Percentiles rank a stretch among this genome's conserved stretches.
These are phyloP conservation scores for Gymnothorax javanicus DNA, from an alignment of 2,797 vertebrate genomes.

Conservation along the genomic window DNA sequence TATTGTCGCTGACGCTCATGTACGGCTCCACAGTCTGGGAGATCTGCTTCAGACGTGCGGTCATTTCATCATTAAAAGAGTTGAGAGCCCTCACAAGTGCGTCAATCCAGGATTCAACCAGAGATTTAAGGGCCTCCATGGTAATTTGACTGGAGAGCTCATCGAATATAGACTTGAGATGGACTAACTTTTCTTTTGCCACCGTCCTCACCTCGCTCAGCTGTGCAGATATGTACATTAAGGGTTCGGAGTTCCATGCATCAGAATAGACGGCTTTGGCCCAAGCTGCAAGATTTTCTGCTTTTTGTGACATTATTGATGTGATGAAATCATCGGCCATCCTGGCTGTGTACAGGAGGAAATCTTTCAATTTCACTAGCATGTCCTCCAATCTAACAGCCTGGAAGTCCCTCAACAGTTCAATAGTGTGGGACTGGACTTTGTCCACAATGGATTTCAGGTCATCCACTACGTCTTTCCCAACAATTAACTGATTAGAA, in stretches of 20 bases:
- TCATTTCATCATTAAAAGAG: conserved; percentile 69
- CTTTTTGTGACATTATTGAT: conserved; percentile 66
- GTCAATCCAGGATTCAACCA: conserved; percentile 64
- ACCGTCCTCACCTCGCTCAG: conserved; percentile 57
- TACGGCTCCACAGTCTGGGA: conserved; percentile 66
- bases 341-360: conserved; percentile 61
- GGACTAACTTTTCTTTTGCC: conserved; percentile 65
- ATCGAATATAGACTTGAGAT: conserved; percentile 68
- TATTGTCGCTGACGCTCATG: conserved; percentile 73
- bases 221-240: conserved; percentile 59
- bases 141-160: conserved; percentile 65
- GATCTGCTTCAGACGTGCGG: conserved; percentile 66
- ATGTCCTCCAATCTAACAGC: conserved; percentile 66
- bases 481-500: conserved; percentile 61
- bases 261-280: conserved; percentile 58
- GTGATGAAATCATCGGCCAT: conserved; percentile 65
- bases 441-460: conserved; percentile 59
- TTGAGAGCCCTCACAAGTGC: conserved; percentile 61
- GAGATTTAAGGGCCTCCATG: conserved; percentile 58
- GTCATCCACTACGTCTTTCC: conserved; percentile 66
- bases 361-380: conserved; percentile 61
- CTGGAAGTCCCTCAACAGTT: conserved; percentile 62
- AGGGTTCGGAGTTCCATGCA: conserved; percentile 48
- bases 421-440: conserved; percentile 65
- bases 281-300: conserved; percentile 64